Base-by-base conservation (phyloP, 2,888 invertebrate genomes). In the Scrobipalpa costella region DNA sequence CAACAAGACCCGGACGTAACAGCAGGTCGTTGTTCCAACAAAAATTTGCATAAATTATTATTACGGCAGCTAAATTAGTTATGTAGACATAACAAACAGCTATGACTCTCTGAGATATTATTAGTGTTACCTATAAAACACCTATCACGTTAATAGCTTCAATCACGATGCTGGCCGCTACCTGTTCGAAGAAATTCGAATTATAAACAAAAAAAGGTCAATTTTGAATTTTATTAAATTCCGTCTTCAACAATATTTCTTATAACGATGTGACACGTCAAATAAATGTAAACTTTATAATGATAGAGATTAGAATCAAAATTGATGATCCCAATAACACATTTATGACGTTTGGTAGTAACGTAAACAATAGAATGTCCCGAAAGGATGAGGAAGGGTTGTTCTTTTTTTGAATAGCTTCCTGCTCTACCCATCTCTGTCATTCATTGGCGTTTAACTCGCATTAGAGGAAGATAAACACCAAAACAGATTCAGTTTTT, bases 381-480 rank as follows among this genome's bases (percentile, higher is more conserved):
- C 78, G 78, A 75, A 87, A 85, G 88, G 91, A 90, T 88, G 80
- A 85, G 81, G 87, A 90, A 90, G 91, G 91, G 89, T 90, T 89
- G 86, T 83, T 85, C 85, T 88, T 91, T 91, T 90, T 91, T 90
- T 85, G 79, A 84, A 83, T 81, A 80, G 86, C 87, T 90, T 90
- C 90, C 90, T 89, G 86, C 84, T 81, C 73, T 68, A 64, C 68
- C 69, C 70, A 72, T 88, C 89, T 76, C 81, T 74, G 67, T 88
- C 82, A 69, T 77, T 68, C 83, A 62, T 67, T 60, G 52, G 40
- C 50, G 61, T 64, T 68, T 65, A 62, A 50, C 44, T 67, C 47
- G 71, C n/a, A 57, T 63, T 57, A 67, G 77, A 86, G 67, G 73
- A 75, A 72, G 88, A 88, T 63, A 62, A 71, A 73, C 62, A 70